phyloP scores from a whole-genome alignment of 2,888 invertebrate genomes.

The Pristionchus mayeri region DNA sequence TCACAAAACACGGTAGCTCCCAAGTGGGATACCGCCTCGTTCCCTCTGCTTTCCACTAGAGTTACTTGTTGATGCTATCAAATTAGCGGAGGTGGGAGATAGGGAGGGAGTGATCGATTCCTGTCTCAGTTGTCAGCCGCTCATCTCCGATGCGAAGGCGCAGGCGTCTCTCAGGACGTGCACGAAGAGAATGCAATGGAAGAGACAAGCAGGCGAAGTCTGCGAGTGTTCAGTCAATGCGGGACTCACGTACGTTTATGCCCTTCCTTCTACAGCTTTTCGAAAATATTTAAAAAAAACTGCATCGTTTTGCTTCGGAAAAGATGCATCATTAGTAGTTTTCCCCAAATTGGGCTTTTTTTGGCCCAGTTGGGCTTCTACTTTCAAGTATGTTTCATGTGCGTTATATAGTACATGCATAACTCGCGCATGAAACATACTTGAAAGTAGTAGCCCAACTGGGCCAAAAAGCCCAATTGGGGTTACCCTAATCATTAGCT shows the following conservation, averaged over 20 bases:
- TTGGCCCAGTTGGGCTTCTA: no score
- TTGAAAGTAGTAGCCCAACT: no score
- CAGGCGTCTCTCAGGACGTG: conserved; percentile 66
- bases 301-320: not conserved
- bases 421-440: no score
- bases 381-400: no score
- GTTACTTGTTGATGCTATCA: not conserved
- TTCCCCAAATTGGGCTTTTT: no score
- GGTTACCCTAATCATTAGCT: no score
- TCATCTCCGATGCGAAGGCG: conserved; percentile 69
- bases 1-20: no score
- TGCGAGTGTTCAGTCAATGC: conserved; percentile 73
- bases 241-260: conserved; percentile 61
- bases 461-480: no score
- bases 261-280: not conserved
- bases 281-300: no score
- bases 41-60: not conserved
- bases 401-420: no score
- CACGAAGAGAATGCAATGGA: conserved; percentile 70
- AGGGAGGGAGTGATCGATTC: not conserved
- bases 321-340: not conserved
- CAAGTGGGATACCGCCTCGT: not conserved
- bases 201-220: conserved; percentile 70
- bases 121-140: conserved; percentile 68
- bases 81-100: no score